phyloP scores from a whole-genome alignment of 2,797 vertebrate genomes.

The Poliocrania exsul region DNA sequence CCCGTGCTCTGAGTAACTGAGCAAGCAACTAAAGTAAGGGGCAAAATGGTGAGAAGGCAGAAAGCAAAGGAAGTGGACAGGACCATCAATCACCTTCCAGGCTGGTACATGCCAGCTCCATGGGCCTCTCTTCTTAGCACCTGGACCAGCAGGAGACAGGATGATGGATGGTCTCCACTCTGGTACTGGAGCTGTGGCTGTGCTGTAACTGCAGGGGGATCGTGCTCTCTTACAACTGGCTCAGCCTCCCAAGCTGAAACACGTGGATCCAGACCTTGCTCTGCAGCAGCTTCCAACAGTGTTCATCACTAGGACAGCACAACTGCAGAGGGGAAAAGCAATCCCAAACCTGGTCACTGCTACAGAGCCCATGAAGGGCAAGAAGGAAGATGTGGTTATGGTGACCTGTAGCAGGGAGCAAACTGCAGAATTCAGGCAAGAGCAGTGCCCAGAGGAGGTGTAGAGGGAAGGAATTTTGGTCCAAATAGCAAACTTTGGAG shows the following conservation, averaged over 20 bases:
- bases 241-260: background rate
- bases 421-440: background rate
- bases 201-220: slow-evolving; percentile 19
- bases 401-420: background rate
- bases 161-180: slow-evolving; percentile 28
- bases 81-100: slow-evolving; percentile 2
- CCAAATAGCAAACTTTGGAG: background rate
- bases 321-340: background rate
- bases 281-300: slow-evolving; percentile 8
- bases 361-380: background rate
- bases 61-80: slow-evolving; percentile 13
- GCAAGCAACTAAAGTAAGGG: background rate
- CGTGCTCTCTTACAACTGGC: background rate
- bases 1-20: background rate
- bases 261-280: background rate
- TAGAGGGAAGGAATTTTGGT: background rate
- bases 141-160: slow-evolving; percentile 39
- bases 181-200: background rate
- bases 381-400: background rate
- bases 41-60: slow-evolving; percentile 7
- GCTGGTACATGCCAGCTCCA: slow-evolving; percentile 1
- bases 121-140: slow-evolving; percentile 18
- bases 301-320: background rate
- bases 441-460: background rate
- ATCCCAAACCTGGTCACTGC: background rate